These are phyloP conservation scores for Acanthisitta chloris DNA, from an alignment of 2,113 vertebrate genomes.

Conservation along the genomic window DNA sequence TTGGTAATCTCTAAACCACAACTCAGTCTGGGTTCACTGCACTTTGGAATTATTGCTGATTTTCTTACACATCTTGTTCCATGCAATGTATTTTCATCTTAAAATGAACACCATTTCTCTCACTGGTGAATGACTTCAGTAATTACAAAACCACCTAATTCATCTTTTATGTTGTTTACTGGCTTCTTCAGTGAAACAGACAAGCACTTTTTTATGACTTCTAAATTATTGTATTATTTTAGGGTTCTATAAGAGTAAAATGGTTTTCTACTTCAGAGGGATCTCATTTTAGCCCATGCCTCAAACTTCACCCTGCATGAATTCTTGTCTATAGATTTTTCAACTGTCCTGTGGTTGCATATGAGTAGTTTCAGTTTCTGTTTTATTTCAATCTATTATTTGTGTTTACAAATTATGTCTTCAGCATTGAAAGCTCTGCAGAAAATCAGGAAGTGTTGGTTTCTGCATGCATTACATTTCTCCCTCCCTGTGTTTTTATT, in stretches of 20 bases:
- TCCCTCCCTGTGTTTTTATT: not conserved
- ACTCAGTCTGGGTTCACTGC: not conserved
- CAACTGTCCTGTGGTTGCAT: conserved; percentile 39
- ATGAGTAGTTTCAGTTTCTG: conserved; percentile 63
- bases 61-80: not conserved
- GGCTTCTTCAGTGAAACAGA: not conserved
- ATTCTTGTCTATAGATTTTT: conserved; percentile 67
- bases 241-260: conserved; percentile 18
- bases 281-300: conserved; percentile 32
- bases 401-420: conserved; percentile 61
- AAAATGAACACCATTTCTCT: not conserved
- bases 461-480: conserved; percentile 66
- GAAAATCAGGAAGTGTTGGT: conserved; percentile 62
- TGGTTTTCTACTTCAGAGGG: not conserved
- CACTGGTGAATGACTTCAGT: not conserved
- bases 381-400: conserved; percentile 67
- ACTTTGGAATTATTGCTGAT: not conserved
- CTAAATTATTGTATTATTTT: conserved; percentile 42
- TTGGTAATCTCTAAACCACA: not conserved
- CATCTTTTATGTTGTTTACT: not conserved
- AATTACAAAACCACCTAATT: conserved; percentile 15
- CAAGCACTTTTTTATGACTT: not conserved
- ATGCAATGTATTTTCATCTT: not conserved
- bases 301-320: conserved; percentile 43
- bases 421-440: conserved; percentile 2